Base-by-base conservation (phyloP, 2,113 vertebrate genomes). In the Larimichthys polyactis region DNA sequence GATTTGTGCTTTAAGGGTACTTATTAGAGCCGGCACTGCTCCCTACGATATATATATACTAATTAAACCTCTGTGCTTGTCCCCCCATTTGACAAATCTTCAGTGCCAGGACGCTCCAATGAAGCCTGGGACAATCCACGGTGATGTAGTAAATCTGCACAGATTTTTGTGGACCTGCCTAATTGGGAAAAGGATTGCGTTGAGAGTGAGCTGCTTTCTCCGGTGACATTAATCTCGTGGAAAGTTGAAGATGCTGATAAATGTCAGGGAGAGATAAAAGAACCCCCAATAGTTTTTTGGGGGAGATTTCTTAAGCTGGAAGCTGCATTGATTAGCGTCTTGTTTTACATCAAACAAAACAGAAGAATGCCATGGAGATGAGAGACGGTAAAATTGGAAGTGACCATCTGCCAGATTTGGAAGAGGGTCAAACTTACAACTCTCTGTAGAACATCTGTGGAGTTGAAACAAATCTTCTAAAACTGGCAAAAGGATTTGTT, bases 1-100 rank as follows among this genome's bases (percentile, higher is more conserved):
- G 75, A 79, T 84, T 49, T 75, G 78, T 44, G 69, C 60, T 85
- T 80, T 81, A 75, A 62, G 19, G 75, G 11, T 69, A 51, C 66
- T 82, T 86, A 82, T 71, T 82, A 82, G 20, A 82, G 55, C 10
- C 55, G 57, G 49, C 69, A 62, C 22, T 14, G 54, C 70, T 40
- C 59, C 68, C 1, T 60, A 66, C n/a, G 10, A 68, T 55, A 66
- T 29, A 77, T 55, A 49, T 24, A 57, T 6, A 69, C 67, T 71
- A 81, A 88, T 81, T 86, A 81, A 73, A 83, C 52, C 52, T 11
- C 20, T 5, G 19, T 12, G 69, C 64, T 63, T 63, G 19, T 69
- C 62, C 60, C 60, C 71, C 60, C 71, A 40, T 62, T 63, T 73
- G 74, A 63, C 59, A 74, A 55, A 74, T 48, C 5, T 59, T 68